Evolutionary conservation across 2,888 invertebrate genomes (phyloP), one percentile per base, ranked within the genome.

Genomic region (Nemotelus nigrinus): DNA sequence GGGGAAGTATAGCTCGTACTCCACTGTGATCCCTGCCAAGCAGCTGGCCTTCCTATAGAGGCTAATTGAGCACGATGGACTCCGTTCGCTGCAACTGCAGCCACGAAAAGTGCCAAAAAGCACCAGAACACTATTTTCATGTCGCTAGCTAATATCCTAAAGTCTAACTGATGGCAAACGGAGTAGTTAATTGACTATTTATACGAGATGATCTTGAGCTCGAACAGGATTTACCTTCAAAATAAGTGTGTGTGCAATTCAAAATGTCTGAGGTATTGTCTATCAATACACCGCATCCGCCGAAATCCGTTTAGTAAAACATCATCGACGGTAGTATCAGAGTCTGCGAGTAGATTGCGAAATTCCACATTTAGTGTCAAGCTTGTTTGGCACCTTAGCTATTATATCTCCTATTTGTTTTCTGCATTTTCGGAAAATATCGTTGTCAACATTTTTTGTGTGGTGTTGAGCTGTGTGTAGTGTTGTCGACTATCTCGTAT

Each of bases 161-260:
- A 45, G 25, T 60, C 25, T 25, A 57, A 74, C 74, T 74, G 74
- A 74, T 74, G 48, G 60, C 47, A 8, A 44, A 10, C 44, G 6
- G 48, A 60, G 50, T 60, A n/a, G 39, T 25, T 60, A 63, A 60
- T 74, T 39, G 60, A 60, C 74, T 74, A 74, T 60, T 60, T 74
- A 74, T 60, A 60, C 39, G 55, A 53, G 70, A 70, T 70, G 43
- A 53, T 53, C 41, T 70, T 43, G 55, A 55, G 55, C 6, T 41
- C 50, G 43, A 70, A 55, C 70, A 70, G 53, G 70, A 70, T 55
- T 55, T 50, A 2, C 5, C 10, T 53, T 70, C 55, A 8, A 41
- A 7, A 2, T 43, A 8, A 6, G 7, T 3, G 63, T 43, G 63
- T 43, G 63, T 10, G 55, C 50, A 48, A 25, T 39, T 47, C 5